Conservation (phyloP, 2,113 vertebrate species). For the Buteo buteo region DNA sequence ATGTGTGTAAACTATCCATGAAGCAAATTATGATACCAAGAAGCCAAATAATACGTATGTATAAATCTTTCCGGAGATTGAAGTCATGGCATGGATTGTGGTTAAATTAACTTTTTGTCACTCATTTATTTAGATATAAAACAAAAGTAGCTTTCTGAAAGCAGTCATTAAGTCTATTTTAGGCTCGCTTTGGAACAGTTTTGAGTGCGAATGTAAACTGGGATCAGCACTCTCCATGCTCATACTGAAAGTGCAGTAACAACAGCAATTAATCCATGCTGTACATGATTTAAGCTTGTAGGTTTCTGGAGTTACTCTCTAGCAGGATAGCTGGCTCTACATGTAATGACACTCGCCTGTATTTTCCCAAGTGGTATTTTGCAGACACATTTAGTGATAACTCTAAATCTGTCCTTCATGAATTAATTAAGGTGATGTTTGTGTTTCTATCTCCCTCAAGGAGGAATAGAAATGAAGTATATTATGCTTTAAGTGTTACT, state of each 20-base stretch:
- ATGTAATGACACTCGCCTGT: constrained; percentile 5
- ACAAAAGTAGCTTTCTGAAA: constrained; percentile 1
- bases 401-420: constrained; percentile 50
- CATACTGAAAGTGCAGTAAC: neutral
- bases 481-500: neutral
- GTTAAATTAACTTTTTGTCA: neutral
- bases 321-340: constrained; percentile 8
- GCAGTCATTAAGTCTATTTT: constrained; percentile 45
- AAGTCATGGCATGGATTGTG: neutral
- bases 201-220: constrained; percentile 36
- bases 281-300: constrained; percentile 13
- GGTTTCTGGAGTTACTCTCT: constrained; percentile 6
- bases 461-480: neutral
- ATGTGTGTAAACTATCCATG: neutral
- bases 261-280: neutral
- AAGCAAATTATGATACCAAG: neutral
- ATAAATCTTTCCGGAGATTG: neutral
- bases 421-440: constrained; percentile 37
- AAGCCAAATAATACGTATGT: neutral
- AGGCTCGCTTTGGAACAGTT: constrained; percentile 40
- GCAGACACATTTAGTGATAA: constrained; percentile 11
- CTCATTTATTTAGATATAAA: constrained; percentile 36
- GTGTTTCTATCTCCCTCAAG: neutral
- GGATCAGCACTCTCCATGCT: neutral
- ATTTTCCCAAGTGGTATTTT: constrained; percentile 36